Conservation (phyloP, 2,888 invertebrate species). For the Nebria brevicollis region DNA sequence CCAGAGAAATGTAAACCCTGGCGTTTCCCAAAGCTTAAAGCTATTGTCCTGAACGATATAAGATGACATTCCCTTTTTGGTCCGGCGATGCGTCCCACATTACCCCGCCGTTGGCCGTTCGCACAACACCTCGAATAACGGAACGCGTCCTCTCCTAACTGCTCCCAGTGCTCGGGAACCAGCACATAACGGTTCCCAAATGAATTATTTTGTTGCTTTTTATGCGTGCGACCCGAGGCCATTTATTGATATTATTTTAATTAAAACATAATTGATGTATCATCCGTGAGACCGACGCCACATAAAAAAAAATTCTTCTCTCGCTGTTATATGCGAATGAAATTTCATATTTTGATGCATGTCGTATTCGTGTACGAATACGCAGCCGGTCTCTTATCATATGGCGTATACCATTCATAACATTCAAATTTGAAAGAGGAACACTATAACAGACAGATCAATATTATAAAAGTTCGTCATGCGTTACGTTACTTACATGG, state of each 20-base stretch:
- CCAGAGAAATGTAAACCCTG: slow-evolving; percentile 57
- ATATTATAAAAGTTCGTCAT: slow-evolving; percentile 34
- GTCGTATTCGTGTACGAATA: background rate
- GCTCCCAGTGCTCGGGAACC: background rate
- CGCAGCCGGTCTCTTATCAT: background rate
- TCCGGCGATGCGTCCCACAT: slow-evolving; percentile 38
- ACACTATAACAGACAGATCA: slow-evolving; percentile 22
- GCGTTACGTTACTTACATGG: slow-evolving; percentile 17
- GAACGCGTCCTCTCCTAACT: background rate
- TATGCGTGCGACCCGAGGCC: background rate
- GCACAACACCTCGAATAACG: slow-evolving; percentile 33
- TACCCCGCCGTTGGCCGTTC: background rate
- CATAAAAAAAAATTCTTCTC: background rate
- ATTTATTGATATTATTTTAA: slow-evolving; percentile 18
- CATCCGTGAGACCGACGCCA: slow-evolving; percentile 5
- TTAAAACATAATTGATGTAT: slow-evolving; percentile 42
- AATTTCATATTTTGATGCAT: background rate
- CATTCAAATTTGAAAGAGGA: slow-evolving; percentile 23
- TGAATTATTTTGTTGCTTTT: background rate
- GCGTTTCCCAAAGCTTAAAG: slow-evolving; percentile 55
- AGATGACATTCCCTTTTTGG: slow-evolving; percentile 53
- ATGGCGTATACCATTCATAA: background rate
- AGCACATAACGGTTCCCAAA: background rate
- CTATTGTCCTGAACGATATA: slow-evolving; percentile 54
- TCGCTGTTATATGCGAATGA: background rate